Evolutionary conservation across 2,888 invertebrate genomes (phyloP), one percentile per base, ranked within the genome.

Genomic region (Schizotus pectinicornis): DNA sequence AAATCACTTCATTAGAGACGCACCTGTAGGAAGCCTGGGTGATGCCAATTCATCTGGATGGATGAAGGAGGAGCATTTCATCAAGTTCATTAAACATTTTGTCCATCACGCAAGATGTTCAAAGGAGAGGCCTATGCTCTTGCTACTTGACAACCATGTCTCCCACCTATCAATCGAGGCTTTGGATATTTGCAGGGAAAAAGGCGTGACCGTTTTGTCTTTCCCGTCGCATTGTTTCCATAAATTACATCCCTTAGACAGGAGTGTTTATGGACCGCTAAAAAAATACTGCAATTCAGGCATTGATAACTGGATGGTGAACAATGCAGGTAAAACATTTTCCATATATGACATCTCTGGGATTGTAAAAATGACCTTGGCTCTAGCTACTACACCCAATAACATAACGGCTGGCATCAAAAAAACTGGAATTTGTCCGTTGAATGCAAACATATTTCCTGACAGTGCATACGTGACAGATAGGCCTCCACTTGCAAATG

Each of bases 11-110:
- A 30, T 64, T n/a, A 49, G 50, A 51, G 53, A 52, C 41, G 59
- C 49, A 33, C 64, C 64, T 31, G 34, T 43, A 2, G 69, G 69
- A 34, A 55, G 50, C 11, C 45, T 39, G 30, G 68, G 66, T 11
- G 54, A 45, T 46, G 65, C 60, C n/a, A 65, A 67, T 65, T 43
- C 53, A 9, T 65, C 65, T 30, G 69, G 70, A 6, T 69, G 65
- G 67, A 71, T 69, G 67, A 64, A 45, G 9, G 63, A 46, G 37
- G 59, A 59, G 9, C 30, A 57, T 41, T 67, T 67, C 56, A 30
- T 55, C 12, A 46, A 51, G 32, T 64, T 53, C 51, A 37, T 60
- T 7, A 46, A 43, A 48, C 64, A 69, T 59, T 70, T 68, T 56
- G 52, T 60, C 7, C 50, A 53, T 37, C 46, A 63, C 53, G 47